Evolutionary conservation across 2,113 vertebrate genomes (phyloP), one percentile per base, ranked within the genome.

Genomic region (Alaudala cheleensis): DNA sequence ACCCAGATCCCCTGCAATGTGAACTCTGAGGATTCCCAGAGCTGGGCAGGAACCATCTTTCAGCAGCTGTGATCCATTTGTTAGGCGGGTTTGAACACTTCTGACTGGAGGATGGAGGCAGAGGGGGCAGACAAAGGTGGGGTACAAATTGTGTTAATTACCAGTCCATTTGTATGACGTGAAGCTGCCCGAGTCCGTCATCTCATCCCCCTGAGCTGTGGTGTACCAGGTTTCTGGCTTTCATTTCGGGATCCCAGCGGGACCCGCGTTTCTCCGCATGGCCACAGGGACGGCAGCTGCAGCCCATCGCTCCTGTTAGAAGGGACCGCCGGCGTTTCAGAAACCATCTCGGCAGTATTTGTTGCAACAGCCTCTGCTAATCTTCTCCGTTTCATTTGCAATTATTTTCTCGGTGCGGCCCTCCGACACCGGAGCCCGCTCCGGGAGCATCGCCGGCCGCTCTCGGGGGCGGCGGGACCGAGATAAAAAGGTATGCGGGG

Each of bases 321-420:
- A 96, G 81, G 70, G 26, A 71, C 97, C 90, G 96, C 90, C 78
- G 19, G 49, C 74, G 42, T 91, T 95, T 86, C 90, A 76, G 88
- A 95, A 96, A 96, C 95, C 95, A 85, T 97, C 94, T 93, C 73
- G 66, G 95, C 96, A 92, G 93, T 97, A 97, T 98, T 97, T 97
- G 97, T 97, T 77, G 24, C 81, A 7, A 81, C 93, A 64, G 97
- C 79, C 86, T 90, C 92, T 80, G 94, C 95, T 98, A 98, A 98
- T 97, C 98, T 97, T 97, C 98, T 97, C 93, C 53, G 97, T 97
- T 97, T 97, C 97, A 96, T 98, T 98, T 97, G 92, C 93, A 97
- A 98, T 98, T 97, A 97, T 96, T 97, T 96, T 97, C 97, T 97
- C 66, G 33, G 94, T 86, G 88, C 50, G 94, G 73, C 95, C 16